These are phyloP conservation scores for Epistrophella euchroma DNA, from an alignment of 2,888 invertebrate species.

Conservation along the genomic window DNA sequence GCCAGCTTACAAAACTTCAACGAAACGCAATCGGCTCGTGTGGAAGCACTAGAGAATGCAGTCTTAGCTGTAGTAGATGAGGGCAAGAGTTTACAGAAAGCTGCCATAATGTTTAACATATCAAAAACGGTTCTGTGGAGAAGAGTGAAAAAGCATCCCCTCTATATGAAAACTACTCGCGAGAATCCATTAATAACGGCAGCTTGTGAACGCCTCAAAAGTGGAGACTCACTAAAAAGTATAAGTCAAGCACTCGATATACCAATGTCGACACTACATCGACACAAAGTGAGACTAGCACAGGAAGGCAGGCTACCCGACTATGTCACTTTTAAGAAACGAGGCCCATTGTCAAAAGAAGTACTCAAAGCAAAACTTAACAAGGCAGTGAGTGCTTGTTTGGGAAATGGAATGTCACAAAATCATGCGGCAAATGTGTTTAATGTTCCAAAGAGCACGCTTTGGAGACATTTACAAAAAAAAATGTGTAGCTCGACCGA, in stretches of 20 bases:
- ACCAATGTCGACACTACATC: slow-evolving; percentile 83
- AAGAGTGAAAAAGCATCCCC: slow-evolving; percentile 82
- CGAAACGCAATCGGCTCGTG: slow-evolving; percentile 72
- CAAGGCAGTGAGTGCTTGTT: slow-evolving; percentile 82
- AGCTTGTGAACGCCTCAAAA: slow-evolving; percentile 82
- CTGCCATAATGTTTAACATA: slow-evolving; percentile 82
- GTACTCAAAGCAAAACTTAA: slow-evolving; percentile 81
- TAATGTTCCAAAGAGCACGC: slow-evolving; percentile 83
- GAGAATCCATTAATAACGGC: slow-evolving; percentile 81
- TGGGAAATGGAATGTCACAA: slow-evolving; percentile 83
- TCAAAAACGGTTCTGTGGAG: slow-evolving; percentile 84
- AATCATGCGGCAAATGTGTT: slow-evolving; percentile 83
- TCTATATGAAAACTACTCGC: slow-evolving; percentile 81
- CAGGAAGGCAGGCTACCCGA: slow-evolving; percentile 82
- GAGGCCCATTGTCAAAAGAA: slow-evolving; percentile 82
- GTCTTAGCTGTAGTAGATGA: slow-evolving; percentile 81
- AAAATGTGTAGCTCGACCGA: slow-evolving; percentile 78
- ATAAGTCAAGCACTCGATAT: slow-evolving; percentile 83
- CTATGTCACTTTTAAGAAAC: slow-evolving; percentile 81
- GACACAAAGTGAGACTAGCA: slow-evolving; percentile 82
- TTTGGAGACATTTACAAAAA: slow-evolving; percentile 83
- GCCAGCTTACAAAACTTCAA: slow-evolving; percentile 64
- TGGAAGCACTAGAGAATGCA: slow-evolving; percentile 80
- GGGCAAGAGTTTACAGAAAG: slow-evolving; percentile 82
- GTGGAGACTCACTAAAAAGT: slow-evolving; percentile 82